Evolutionary conservation across 2,797 vertebrate species (phyloP).

Genomic region (Sebastes nivosus): DNA sequence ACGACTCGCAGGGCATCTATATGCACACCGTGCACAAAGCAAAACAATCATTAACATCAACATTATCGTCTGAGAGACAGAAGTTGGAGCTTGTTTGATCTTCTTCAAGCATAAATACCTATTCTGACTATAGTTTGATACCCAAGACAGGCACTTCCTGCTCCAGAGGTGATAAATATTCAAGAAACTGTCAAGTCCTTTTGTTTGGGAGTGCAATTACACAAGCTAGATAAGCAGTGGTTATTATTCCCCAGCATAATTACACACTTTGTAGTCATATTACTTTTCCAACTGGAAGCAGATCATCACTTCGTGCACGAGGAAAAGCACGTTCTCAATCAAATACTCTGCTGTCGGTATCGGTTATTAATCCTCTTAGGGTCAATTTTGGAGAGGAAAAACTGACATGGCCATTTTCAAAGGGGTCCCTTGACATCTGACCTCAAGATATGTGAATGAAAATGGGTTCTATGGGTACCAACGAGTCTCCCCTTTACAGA

Average conservation of each 20-base stretch:
- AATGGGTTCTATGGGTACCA: too few species aligned
- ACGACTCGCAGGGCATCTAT: background rate
- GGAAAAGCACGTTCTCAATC: background rate
- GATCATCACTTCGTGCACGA: background rate
- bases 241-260: slow-evolving; percentile 27
- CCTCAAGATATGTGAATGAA: too few species aligned
- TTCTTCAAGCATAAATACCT: slow-evolving; percentile 40
- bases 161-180: slow-evolving; percentile 44
- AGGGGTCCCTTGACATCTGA: too few species aligned
- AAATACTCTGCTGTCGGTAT: background rate
- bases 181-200: slow-evolving; percentile 18
- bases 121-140: slow-evolving; percentile 20
- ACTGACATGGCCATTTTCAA: too few species aligned
- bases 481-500: too few species aligned
- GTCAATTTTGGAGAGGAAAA: too few species aligned
- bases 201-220: slow-evolving; percentile 30
- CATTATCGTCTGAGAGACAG: slow-evolving; percentile 13
- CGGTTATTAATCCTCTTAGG: too few species aligned
- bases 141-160: slow-evolving; percentile 1
- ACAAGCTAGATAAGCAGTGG: slow-evolving; percentile 2
- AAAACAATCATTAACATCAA: slow-evolving; percentile 37
- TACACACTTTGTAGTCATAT: slow-evolving; percentile 5
- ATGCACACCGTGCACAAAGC: background rate
- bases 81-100: slow-evolving; percentile 42
- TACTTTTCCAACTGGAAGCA: background rate